Conservation (phyloP, 1,140 invertebrate genomes). For the Pentalonia nigronervosa region DNA sequence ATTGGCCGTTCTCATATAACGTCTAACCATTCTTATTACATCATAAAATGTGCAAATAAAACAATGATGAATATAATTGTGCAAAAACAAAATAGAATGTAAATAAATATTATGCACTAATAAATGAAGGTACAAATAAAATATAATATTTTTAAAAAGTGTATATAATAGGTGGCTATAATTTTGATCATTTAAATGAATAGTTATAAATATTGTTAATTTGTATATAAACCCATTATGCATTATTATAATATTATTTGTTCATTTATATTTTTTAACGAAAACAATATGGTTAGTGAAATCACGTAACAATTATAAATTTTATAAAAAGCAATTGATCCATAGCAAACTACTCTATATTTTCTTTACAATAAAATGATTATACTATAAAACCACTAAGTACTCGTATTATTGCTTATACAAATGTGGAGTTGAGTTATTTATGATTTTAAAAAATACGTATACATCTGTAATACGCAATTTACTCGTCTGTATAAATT, state of each 20-base stretch:
- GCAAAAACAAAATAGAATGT: background rate
- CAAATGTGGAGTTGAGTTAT: background rate
- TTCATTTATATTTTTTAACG: background rate
- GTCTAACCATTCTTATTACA: background rate
- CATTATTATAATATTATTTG: background rate
- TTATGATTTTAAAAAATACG: background rate
- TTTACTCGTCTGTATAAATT: background rate
- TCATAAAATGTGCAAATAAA: background rate
- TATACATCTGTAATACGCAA: background rate
- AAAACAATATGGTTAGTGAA: background rate
- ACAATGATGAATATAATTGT: background rate
- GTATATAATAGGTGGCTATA: background rate
- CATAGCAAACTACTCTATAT: background rate
- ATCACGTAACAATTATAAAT: background rate
- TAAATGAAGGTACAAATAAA: background rate
- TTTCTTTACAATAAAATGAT: background rate
- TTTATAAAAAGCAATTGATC: background rate
- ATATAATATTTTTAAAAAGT: background rate
- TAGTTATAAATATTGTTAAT: no score
- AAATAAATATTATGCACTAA: background rate
- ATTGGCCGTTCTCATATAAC: background rate
- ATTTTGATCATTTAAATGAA: background rate
- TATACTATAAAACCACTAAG: no score
- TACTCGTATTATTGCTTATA: background rate
- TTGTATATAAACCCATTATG: background rate